Evolutionary conservation across 2,888 invertebrate genomes (phyloP).

Genomic region (Geophilus truncorum): DNA sequence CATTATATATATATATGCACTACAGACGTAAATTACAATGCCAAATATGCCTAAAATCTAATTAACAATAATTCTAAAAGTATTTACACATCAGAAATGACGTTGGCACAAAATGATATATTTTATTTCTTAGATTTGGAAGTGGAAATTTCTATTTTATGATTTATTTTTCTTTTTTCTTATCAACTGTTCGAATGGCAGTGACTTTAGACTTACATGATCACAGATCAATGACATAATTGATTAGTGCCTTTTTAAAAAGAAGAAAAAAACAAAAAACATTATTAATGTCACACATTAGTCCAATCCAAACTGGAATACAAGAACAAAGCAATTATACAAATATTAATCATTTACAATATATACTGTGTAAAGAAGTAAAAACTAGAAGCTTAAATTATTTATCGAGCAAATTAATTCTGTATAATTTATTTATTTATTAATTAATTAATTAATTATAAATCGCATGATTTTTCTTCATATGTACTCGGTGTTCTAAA

Average conservation of each 20-base stretch:
- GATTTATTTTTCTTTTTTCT: no score
- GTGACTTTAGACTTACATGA: background rate
- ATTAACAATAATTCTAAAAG: background rate
- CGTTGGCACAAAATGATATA: background rate
- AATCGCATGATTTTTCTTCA: background rate
- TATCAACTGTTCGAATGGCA: background rate
- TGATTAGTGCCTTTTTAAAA: background rate
- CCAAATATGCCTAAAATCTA: background rate
- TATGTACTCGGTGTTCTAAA: background rate
- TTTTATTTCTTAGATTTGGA: no score
- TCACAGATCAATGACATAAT: background rate
- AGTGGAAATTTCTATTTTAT: no score
- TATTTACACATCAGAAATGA: background rate
- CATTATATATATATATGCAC: no score
- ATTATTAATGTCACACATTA: background rate
- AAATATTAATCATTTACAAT: background rate
- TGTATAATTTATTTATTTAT: no score
- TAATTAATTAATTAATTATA: no score
- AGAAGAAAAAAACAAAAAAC: background rate
- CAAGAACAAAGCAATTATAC: slow-evolving; percentile 16
- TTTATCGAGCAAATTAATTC: background rate
- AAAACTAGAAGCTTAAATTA: background rate
- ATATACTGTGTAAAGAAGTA: background rate
- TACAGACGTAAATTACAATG: background rate
- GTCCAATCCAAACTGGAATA: background rate